Percentiles rank a stretch among this genome's conserved stretches.
These are phyloP conservation scores for Phoxinus phoxinus DNA, from an alignment of 2,113 vertebrate species.

Conservation along the genomic window DNA sequence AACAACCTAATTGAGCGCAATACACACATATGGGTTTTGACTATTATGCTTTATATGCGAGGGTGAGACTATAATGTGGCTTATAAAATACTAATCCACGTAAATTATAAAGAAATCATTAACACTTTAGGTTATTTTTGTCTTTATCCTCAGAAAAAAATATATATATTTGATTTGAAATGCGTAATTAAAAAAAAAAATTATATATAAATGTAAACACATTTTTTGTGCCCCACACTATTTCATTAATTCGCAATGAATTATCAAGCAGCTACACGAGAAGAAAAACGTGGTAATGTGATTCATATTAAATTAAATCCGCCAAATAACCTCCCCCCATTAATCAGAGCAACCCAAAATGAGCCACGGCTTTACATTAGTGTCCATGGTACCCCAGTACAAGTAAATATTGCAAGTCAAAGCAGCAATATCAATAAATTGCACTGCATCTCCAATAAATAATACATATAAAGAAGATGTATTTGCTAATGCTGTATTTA, in stretches of 20 bases:
- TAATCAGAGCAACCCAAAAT: constrained; percentile 33
- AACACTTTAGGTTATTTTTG: neutral
- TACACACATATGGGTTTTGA: neutral
- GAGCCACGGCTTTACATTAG: constrained; percentile 37
- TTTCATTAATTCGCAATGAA: constrained; percentile 45
- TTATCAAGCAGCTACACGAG: constrained; percentile 23
- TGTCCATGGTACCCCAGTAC: neutral
- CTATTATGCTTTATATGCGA: neutral
- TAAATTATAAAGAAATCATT: neutral
- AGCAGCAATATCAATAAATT: neutral
- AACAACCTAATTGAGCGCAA: neutral
- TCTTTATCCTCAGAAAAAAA: neutral
- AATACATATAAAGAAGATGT: neutral
- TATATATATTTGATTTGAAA: neutral
- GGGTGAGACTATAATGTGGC: neutral
- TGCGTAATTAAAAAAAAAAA: neutral
- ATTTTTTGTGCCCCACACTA: neutral
- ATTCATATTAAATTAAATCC: constrained; percentile 33
- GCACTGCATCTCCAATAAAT: neutral
- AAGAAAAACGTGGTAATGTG: constrained; percentile 21
- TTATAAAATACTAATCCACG: neutral
- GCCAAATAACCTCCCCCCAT: constrained; percentile 37
- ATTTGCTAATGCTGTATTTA: neutral
- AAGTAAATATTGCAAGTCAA: neutral
- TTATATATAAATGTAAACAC: neutral